phyloP scores from a whole-genome alignment of 2,113 vertebrate genomes.

The Atractosteus spatula region DNA sequence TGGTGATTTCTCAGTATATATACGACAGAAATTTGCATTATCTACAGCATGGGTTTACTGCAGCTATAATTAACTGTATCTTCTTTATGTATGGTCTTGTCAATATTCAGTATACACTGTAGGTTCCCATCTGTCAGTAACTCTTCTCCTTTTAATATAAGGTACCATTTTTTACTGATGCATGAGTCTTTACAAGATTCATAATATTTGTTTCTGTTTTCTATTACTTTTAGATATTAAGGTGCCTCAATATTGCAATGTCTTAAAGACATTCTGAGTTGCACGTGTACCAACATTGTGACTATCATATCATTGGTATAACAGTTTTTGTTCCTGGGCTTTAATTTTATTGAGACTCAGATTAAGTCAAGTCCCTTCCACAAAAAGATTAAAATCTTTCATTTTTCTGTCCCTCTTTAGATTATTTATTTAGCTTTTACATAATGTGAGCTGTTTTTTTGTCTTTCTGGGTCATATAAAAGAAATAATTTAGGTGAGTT shows the following conservation, averaged over 20 bases:
- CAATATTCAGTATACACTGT: constrained; percentile 8
- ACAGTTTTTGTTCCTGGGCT: neutral
- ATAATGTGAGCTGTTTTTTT: no score
- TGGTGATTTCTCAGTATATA: neutral
- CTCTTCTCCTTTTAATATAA: neutral
- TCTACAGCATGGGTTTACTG: neutral
- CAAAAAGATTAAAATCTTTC: no score
- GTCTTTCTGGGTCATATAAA: no score
- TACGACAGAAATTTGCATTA: neutral
- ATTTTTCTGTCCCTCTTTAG: no score
- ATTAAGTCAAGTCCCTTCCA: no score
- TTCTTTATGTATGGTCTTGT: no score
- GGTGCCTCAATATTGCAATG: neutral
- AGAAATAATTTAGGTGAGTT: no score
- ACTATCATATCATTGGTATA: neutral
- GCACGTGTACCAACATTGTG: neutral
- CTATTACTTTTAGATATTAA: no score
- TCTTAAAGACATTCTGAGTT: neutral
- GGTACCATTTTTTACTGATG: neutral
- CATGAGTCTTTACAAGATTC: neutral
- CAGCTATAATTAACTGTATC: no score
- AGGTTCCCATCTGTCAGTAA: constrained; percentile 7
- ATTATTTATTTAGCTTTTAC: no score
- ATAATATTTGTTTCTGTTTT: neutral
- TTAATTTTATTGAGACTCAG: neutral